Conservation (phyloP, 2,797 vertebrate genomes). For the Gorsachius magnificus region DNA sequence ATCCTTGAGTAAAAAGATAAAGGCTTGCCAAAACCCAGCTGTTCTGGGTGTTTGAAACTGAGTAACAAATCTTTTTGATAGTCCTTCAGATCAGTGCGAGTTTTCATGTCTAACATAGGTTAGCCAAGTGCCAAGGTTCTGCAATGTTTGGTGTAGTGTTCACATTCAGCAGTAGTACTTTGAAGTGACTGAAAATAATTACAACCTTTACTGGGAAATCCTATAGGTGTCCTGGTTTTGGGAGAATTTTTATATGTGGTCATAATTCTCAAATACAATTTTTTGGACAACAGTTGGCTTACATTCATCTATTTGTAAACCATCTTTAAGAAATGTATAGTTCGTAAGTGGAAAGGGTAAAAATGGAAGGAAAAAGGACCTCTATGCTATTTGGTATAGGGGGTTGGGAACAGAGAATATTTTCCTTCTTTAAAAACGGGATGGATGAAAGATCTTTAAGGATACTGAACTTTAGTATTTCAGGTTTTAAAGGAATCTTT, state of each 20-base stretch:
- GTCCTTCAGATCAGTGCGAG: not conserved
- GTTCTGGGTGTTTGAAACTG: not conserved
- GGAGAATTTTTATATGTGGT: not conserved
- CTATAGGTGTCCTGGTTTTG: not conserved
- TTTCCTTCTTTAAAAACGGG: not conserved
- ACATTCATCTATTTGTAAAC: not conserved
- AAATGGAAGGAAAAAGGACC: not conserved
- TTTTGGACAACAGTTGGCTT: not conserved
- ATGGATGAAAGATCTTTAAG: not conserved
- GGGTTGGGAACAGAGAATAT: not conserved
- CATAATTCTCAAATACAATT: not conserved
- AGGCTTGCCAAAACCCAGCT: slow-evolving; percentile 20
- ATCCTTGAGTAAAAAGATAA: slow-evolving; percentile 12
- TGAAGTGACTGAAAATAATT: not conserved
- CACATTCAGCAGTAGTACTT: not conserved
- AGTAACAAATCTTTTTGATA: not conserved
- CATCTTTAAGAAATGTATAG: not conserved
- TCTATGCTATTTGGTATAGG: not conserved
- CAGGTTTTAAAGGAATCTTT: not conserved
- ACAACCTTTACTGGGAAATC: not conserved
- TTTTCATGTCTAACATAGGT: not conserved
- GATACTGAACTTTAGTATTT: not conserved
- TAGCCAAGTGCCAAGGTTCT: not conserved
- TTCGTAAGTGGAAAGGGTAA: not conserved
- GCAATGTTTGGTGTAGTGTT: not conserved